Evolutionary conservation across 1,140 invertebrate genomes (phyloP).

Genomic region (Atopsyche davidsoni): DNA sequence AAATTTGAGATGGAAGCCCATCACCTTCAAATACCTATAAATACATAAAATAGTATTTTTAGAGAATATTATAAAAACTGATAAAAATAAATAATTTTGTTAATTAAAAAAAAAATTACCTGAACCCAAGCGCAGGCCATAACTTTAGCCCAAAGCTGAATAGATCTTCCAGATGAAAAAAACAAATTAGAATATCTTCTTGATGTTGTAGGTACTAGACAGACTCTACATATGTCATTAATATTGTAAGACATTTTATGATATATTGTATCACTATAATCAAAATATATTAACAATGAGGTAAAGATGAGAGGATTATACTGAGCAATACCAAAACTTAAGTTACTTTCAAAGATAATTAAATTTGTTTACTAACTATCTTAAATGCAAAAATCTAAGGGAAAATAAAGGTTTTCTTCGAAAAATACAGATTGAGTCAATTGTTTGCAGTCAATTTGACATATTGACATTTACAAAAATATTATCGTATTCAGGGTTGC

Average conservation of each 20-base stretch:
- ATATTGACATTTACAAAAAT: no score
- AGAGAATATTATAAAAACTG: neutral
- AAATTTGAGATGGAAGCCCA: constrained; percentile 39
- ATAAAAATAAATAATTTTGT: neutral
- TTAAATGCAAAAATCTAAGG: no score
- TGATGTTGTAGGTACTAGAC: constrained; percentile 18
- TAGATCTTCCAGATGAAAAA: constrained; percentile 24
- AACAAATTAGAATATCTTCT: constrained; percentile 28
- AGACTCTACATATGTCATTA: constrained; percentile 27
- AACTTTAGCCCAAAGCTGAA: constrained; percentile 28
- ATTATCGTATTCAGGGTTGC: no score
- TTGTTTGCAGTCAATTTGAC: no score
- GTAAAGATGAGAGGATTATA: no score
- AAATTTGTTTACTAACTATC: no score
- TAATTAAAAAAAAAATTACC: constrained; percentile 17
- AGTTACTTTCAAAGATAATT: no score
- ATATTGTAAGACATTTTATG: constrained; percentile 24
- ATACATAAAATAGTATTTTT: constrained; percentile 1
- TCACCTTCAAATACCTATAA: constrained; percentile 39
- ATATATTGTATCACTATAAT: no score
- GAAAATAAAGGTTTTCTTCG: no score
- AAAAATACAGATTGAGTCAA: no score
- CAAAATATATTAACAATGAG: no score
- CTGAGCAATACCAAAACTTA: no score
- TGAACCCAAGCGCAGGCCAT: constrained; percentile 31